phyloP scores from a whole-genome alignment of 2,888 invertebrate genomes.

The Bibio marci region DNA sequence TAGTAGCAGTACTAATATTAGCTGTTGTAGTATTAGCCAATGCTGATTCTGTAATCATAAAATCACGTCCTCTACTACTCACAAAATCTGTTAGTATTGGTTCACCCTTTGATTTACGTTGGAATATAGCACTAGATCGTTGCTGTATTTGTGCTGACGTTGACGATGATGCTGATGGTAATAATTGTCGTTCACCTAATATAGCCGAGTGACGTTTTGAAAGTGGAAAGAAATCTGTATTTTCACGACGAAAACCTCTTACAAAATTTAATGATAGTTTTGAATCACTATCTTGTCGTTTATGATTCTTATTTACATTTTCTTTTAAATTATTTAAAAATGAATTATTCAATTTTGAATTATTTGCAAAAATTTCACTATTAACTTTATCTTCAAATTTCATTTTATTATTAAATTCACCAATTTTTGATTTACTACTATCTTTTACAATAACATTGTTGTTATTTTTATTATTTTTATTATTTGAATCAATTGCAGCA shows the following conservation, averaged over 20 bases:
- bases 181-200: slow-evolving; percentile 29
- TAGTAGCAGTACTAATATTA: slow-evolving; percentile 8
- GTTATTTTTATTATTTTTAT: slow-evolving; percentile 26
- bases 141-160: slow-evolving; percentile 29
- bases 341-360: slow-evolving; percentile 8
- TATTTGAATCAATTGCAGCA: slow-evolving; percentile 24
- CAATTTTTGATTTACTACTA: slow-evolving; percentile 3
- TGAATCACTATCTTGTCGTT: slow-evolving; percentile 56
- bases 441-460: not conserved
- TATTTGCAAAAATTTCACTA: slow-evolving; percentile 11
- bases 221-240: slow-evolving; percentile 67
- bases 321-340: slow-evolving; percentile 21
- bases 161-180: slow-evolving; percentile 14
- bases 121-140: slow-evolving; percentile 52
- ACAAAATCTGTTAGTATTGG: slow-evolving; percentile 54
- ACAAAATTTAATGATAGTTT: slow-evolving; percentile 55
- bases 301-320: slow-evolving; percentile 34
- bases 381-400: slow-evolving; percentile 12
- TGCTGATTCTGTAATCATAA: not conserved
- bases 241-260: slow-evolving; percentile 64
- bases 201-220: slow-evolving; percentile 62
- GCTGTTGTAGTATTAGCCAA: slow-evolving; percentile 7
- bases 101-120: slow-evolving; percentile 46
- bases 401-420: slow-evolving; percentile 12
- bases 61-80: slow-evolving; percentile 8